These are phyloP conservation scores for Lethenteron reissneri DNA, from an alignment of 2,113 vertebrate genomes.

Conservation along the genomic window DNA sequence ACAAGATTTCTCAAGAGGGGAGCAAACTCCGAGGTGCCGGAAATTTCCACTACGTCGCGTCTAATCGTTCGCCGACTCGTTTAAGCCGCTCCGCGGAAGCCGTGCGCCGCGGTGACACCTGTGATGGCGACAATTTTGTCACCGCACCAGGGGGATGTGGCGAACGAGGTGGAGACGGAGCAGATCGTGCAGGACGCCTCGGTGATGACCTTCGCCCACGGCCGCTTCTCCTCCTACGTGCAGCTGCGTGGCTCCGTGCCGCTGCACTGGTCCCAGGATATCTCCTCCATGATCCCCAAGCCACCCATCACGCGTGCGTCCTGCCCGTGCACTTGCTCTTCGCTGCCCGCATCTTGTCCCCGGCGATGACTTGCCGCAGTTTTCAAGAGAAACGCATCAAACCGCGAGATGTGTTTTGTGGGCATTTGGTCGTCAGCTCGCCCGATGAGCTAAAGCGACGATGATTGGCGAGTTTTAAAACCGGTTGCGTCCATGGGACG, in stretches of 20 bases:
- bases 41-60: neutral
- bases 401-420: no score
- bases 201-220: conserved; percentile 65
- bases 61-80: no score
- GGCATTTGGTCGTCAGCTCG: no score
- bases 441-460: no score
- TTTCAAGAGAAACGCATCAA: no score
- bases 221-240: conserved; percentile 87
- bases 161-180: conserved; percentile 93
- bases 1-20: conserved; percentile 95
- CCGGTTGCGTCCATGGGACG: no score
- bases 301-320: conserved; percentile 68
- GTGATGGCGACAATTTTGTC: no score
- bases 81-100: no score
- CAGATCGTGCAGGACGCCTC: conserved; percentile 84
- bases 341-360: no score
- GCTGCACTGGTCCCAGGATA: conserved; percentile 94
- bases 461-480: no score
- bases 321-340: neutral
- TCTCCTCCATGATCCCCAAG: conserved; percentile 98
- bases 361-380: no score
- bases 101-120: no score
- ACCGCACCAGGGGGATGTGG: conserved; percentile 53
- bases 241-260: conserved; percentile 90
- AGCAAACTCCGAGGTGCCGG: conserved; percentile 66